These are phyloP conservation scores for Cassiopea xamachana DNA, from an alignment of 30 jellyfish, hydroid and myxozoan genomes.

Conservation along the genomic window DNA sequence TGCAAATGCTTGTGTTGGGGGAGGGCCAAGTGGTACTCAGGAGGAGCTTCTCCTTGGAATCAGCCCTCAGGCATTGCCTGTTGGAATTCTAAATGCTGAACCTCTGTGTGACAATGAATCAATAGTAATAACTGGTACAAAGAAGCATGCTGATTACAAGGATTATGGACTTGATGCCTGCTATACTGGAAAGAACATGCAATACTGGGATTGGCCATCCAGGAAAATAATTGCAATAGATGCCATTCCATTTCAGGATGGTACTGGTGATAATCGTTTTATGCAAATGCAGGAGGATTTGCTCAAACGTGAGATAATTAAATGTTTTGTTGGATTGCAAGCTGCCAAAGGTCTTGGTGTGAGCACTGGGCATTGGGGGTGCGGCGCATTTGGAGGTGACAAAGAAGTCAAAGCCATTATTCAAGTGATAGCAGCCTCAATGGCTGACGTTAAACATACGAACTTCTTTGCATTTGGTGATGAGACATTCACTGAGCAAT, in stretches of 20 bases:
- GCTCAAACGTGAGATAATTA: slow-evolving; percentile 6
- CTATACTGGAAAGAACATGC: not conserved
- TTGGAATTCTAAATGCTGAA: slow-evolving; percentile 21
- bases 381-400: slow-evolving; percentile 60
- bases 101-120: slow-evolving; percentile 18
- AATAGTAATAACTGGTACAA: slow-evolving; percentile 29
- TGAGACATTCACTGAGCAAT: slow-evolving; percentile 4
- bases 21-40: slow-evolving; percentile 48
- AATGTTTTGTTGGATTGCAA: slow-evolving; percentile 3
- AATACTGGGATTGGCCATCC: slow-evolving; percentile 24
- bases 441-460: not conserved
- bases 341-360: slow-evolving; percentile 2
- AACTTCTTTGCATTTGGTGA: slow-evolving; percentile 37
- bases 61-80: slow-evolving; percentile 32
- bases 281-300: slow-evolving; percentile 16
- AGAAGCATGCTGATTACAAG: slow-evolving; percentile 11
- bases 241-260: slow-evolving; percentile 9
- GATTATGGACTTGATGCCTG: slow-evolving; percentile 33
- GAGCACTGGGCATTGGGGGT: slow-evolving; percentile 55
- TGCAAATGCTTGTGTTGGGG: slow-evolving; percentile 59
- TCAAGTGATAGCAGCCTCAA: slow-evolving; percentile 36
- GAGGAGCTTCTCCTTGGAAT: slow-evolving; percentile 33
- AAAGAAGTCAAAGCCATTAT: slow-evolving; percentile 34
- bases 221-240: slow-evolving; percentile 41
- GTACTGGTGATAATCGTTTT: slow-evolving; percentile 36